Evolutionary conservation across 2,888 invertebrate genomes (phyloP).

Genomic region (Agrochola circellaris): DNA sequence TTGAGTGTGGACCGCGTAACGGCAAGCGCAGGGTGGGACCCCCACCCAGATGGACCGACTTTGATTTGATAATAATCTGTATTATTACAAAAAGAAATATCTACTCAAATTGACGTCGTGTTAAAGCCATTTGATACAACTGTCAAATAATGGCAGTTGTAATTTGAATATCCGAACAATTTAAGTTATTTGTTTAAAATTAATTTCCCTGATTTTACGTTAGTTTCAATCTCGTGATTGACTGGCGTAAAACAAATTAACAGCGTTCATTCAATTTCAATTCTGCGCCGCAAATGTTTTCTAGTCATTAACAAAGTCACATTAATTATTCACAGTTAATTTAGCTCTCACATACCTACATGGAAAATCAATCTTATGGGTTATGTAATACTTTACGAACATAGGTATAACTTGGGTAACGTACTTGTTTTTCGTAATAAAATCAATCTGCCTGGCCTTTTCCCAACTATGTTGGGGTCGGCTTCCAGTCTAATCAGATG

Average conservation of each 20-base stretch:
- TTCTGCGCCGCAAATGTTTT: slow-evolving; percentile 25
- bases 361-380: slow-evolving; percentile 28
- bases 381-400: slow-evolving; percentile 14
- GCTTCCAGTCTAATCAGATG: neutral
- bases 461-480: neutral
- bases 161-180: too few species aligned
- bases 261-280: slow-evolving; percentile 9
- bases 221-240: neutral
- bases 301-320: slow-evolving; percentile 33
- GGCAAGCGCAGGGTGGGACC: too few species aligned
- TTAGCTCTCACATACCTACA: slow-evolving; percentile 19
- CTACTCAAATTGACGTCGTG: too few species aligned
- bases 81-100: too few species aligned
- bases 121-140: too few species aligned
- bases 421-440: neutral
- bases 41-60: too few species aligned
- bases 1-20: too few species aligned
- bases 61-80: too few species aligned
- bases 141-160: too few species aligned
- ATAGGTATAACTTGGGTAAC: neutral
- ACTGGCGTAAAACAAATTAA: slow-evolving; percentile 18
- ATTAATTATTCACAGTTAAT: slow-evolving; percentile 40
- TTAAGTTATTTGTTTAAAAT: neutral
- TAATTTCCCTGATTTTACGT: neutral
- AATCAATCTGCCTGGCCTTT: neutral